These are phyloP conservation scores for Oreocharis arfaki DNA, from an alignment of 2,113 vertebrate genomes.

Conservation along the genomic window DNA sequence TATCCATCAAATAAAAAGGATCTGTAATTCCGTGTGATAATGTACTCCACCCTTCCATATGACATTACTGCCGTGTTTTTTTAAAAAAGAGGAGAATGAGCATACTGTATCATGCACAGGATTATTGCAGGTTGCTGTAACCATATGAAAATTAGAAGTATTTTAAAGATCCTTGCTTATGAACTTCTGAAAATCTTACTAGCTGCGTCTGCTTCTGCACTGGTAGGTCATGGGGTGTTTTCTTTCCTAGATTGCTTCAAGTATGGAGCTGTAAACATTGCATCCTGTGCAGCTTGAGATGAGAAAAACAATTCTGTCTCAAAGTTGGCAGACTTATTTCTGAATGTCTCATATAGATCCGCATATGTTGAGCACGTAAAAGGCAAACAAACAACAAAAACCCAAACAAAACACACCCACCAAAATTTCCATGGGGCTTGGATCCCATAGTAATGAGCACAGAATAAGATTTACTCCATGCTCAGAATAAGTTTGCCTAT, in stretches of 20 bases:
- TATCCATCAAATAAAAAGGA: background rate
- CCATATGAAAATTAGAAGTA: background rate
- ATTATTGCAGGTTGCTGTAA: background rate
- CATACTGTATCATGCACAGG: background rate
- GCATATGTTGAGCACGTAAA: background rate
- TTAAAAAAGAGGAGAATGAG: background rate
- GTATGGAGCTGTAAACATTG: background rate
- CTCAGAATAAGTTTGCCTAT: background rate
- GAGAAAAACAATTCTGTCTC: background rate
- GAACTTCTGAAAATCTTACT: background rate
- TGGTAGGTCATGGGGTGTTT: background rate
- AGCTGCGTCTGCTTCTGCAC: background rate
- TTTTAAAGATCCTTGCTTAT: background rate
- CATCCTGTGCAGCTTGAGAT: background rate
- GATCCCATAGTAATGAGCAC: background rate
- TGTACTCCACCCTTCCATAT: background rate
- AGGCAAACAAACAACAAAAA: background rate
- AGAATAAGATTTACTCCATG: background rate
- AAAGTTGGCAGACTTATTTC: background rate
- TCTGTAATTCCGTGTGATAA: background rate
- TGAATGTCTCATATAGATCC: background rate
- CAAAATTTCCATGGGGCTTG: background rate
- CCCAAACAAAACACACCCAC: background rate
- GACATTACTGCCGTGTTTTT: background rate
- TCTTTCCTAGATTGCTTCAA: background rate